These are phyloP conservation scores for Microplitis mediator DNA, from an alignment of 1,140 invertebrate species.

Conservation along the genomic window DNA sequence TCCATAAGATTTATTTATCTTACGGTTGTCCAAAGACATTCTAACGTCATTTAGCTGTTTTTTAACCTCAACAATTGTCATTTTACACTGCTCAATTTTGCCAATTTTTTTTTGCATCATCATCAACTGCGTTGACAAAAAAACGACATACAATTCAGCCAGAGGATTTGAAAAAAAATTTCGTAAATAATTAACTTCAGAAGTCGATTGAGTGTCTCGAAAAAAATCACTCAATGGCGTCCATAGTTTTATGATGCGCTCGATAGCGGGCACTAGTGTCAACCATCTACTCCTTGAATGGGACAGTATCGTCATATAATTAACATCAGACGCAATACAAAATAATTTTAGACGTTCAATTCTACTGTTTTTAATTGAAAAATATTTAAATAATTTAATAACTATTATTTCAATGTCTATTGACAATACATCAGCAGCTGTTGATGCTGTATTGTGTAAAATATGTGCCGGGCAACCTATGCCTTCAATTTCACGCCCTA, in stretches of 20 bases:
- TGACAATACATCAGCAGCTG: slow-evolving; percentile 22
- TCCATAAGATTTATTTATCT: too few relatives aligned
- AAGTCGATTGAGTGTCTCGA: background rate
- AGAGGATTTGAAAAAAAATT: background rate
- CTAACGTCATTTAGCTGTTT: too few relatives aligned
- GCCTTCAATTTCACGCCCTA: slow-evolving; percentile 25
- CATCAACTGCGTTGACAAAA: background rate
- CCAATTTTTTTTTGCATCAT: background rate
- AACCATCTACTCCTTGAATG: slow-evolving; percentile 40
- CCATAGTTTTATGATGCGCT: slow-evolving; percentile 26
- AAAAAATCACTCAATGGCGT: too few relatives aligned
- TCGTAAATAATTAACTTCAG: slow-evolving; percentile 37
- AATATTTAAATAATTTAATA: slow-evolving; percentile 43
- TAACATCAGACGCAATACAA: slow-evolving; percentile 36
- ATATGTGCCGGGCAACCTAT: slow-evolving; percentile 43
- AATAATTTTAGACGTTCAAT: slow-evolving; percentile 39
- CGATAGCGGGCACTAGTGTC: slow-evolving; percentile 35
- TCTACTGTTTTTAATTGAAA: slow-evolving; percentile 44
- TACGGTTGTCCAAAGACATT: too few relatives aligned
- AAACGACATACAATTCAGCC: background rate
- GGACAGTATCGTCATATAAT: slow-evolving; percentile 33
- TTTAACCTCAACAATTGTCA: too few relatives aligned
- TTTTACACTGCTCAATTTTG: background rate
- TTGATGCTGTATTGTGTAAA: slow-evolving; percentile 38
- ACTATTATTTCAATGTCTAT: slow-evolving; percentile 40